A percentile compares a stretch with the other conserved stretches of the same genome.
phyloP scores from a whole-genome alignment of 1,140 invertebrate genomes.

The Rhopalosiphum padi region DNA sequence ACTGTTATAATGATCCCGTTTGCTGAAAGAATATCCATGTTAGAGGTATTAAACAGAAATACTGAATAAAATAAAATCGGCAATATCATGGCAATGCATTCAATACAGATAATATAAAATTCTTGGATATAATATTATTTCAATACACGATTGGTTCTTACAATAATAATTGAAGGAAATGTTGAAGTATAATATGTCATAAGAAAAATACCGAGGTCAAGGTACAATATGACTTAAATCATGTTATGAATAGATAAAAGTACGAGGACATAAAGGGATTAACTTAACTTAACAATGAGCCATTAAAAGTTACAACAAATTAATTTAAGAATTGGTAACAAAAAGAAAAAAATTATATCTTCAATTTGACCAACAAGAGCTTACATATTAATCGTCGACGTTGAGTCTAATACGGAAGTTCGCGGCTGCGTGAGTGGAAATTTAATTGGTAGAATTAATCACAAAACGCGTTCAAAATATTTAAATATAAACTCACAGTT shows the following conservation, averaged over 20 bases:
- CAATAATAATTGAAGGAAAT: too few species aligned
- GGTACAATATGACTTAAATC: background rate
- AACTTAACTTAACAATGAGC: background rate
- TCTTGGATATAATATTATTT: too few species aligned
- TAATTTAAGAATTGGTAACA: background rate
- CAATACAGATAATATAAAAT: too few species aligned
- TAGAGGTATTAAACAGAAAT: background rate
- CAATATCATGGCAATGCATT: background rate
- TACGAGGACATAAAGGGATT: background rate
- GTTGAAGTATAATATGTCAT: too few species aligned
- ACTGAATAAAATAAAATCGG: background rate
- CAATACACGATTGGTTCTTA: too few species aligned
- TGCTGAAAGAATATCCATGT: too few species aligned
- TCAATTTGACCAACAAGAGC: accelerated
- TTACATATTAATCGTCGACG: too few species aligned
- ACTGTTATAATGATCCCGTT: too few species aligned
- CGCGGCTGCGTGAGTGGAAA: too few species aligned
- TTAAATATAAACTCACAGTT: background rate
- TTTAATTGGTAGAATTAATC: background rate
- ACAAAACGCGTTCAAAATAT: background rate
- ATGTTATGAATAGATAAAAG: background rate
- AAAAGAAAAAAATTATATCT: background rate
- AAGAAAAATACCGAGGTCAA: background rate
- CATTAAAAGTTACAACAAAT: accelerated
- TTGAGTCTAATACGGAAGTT: background rate